Evolutionary conservation across 2,888 invertebrate genomes (phyloP), one percentile per base, ranked within the genome.

Genomic region (Mesorhabditis spiculigera): DNA sequence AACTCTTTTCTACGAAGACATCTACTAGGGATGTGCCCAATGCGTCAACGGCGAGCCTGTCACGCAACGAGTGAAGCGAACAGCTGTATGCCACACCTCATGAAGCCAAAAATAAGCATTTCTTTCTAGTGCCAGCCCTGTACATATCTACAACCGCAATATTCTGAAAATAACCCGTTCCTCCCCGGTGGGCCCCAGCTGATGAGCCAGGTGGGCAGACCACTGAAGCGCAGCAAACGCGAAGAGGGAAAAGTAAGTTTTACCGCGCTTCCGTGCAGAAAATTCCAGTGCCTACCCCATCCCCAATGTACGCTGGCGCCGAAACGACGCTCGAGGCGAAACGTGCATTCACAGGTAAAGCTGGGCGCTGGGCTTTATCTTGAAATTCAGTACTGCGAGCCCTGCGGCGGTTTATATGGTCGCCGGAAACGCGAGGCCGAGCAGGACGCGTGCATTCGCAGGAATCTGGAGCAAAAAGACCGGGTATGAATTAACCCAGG

Each of bases 381-480:
- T 63, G 58, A 50, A 50, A 50, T 50, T 3, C 81, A 81, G 72
- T 81, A 81, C 69, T 81, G 81, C 69, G 81, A 81, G 70, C 81
- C 80, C 6, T 81, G 81, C 67, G 69, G 67, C n/a, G 80, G 80
- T 13, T 70, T 73, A 67, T 75, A 76, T 65, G 81, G 81, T 63
- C 69, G 81, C 43, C 75, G 72, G 72, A 82, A 82, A 75, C 70
- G 81, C 58, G 82, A 81, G 64, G 76, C 78, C 5, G 80, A 80
- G 62, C 71, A 76, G 62, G 79, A 79, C 10, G 75, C 67, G 10
- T 50, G 58, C 58, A 50, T 50, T 50, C 58, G n/a, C 10, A 50
- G 10, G 58, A 50, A 50, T 50, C n/a, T 50, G 58, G n/a, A 50
- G 58, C 8, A 50, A n/a, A 50, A 50, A 50, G 58, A 50, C 8